Evolutionary conservation across 92 coral and sea anemone species (phyloP).

Genomic region (Micromussa lordhowensis): DNA sequence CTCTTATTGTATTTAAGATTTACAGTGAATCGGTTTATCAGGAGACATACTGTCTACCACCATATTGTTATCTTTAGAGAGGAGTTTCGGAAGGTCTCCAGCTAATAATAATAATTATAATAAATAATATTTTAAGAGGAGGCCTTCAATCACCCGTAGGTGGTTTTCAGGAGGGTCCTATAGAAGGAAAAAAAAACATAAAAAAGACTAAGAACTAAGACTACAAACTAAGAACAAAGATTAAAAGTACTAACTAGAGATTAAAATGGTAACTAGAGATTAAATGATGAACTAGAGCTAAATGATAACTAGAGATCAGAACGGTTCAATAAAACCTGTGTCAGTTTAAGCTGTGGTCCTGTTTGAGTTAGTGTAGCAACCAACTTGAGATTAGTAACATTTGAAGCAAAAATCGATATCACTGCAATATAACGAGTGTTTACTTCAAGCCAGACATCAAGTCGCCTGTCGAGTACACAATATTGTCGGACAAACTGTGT

Average conservation of each 20-base stretch:
- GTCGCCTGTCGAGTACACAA: not conserved
- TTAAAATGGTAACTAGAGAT: too few species aligned
- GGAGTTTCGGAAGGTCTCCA: not conserved
- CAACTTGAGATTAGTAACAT: not conserved
- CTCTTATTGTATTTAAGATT: not conserved
- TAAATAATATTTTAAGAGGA: too few species aligned
- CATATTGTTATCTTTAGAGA: not conserved
- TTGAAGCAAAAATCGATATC: not conserved
- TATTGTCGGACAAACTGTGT: not conserved
- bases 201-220: too few species aligned
- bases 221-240: too few species aligned
- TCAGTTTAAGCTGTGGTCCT: constrained; percentile 15
- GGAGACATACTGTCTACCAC: not conserved
- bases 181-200: too few species aligned
- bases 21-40: not conserved
- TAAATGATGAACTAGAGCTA: too few species aligned
- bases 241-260: too few species aligned
- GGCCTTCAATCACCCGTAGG: too few species aligned
- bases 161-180: too few species aligned
- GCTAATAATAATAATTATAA: too few species aligned
- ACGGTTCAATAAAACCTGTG: too few species aligned
- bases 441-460: not conserved
- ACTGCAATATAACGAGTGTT: not conserved
- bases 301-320: too few species aligned
- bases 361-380: not conserved